Conservation (phyloP, 2,888 invertebrate species). For the Agrenia bidenticulata region DNA sequence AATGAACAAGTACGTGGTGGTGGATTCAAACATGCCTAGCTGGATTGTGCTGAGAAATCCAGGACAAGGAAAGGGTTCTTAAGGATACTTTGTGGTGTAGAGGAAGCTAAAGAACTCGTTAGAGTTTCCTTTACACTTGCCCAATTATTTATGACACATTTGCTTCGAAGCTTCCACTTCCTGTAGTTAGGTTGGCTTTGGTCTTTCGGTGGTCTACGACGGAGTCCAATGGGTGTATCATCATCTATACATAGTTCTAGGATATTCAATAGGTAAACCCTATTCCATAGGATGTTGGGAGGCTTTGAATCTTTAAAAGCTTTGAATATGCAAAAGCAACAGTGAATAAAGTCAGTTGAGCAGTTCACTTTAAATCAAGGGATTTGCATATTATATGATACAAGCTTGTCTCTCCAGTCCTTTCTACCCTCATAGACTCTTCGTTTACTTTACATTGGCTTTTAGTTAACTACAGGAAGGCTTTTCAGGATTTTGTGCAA, state of each 20-base stretch:
- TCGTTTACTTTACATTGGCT: not conserved
- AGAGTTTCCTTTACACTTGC: constrained; percentile 14
- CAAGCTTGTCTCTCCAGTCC: not conserved
- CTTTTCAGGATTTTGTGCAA: too few species aligned
- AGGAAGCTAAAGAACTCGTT: constrained; percentile 14
- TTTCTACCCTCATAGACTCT: too few species aligned
- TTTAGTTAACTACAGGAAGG: too few species aligned
- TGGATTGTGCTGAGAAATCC: not conserved
- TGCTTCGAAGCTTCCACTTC: not conserved
- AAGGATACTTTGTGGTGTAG: constrained; percentile 10
- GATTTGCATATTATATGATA: constrained; percentile 4
- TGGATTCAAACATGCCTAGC: too few species aligned
- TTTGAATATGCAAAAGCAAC: constrained; percentile 4
- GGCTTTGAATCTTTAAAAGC: not conserved
- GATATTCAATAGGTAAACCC: too few species aligned
- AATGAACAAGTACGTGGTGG: too few species aligned
- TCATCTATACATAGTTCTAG: not conserved
- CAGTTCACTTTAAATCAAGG: not conserved
- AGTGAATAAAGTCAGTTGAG: constrained; percentile 4
- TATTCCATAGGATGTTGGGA: not conserved
- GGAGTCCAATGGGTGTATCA: not conserved
- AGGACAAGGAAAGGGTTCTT: not conserved
- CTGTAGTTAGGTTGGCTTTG: not conserved
- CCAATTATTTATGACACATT: constrained; percentile 16
- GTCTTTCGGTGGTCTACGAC: not conserved